Evolutionary conservation across 1,140 invertebrate species (phyloP), one percentile per base, ranked within the genome.

Genomic region (Oppia nitens): DNA sequence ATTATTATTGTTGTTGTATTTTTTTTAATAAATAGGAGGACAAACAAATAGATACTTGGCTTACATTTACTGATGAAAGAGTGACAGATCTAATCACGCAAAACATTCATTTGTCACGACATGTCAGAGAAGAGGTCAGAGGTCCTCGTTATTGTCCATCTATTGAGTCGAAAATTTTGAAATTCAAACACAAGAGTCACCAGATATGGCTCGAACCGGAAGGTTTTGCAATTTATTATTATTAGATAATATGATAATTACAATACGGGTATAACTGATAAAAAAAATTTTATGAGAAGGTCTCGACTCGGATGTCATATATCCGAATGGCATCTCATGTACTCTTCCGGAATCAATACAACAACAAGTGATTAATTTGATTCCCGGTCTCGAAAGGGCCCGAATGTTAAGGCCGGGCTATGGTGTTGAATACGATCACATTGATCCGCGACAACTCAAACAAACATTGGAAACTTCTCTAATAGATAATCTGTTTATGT

Each of bases 161-260:
- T 2, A 84, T 95, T 62, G 91, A 95, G 72, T 87, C 88, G 20
- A 95, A 95, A 77, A 74, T 89, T 27, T 63, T 91, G 4, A 79
- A 76, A 59, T 95, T 92, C 70, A 70, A 77, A 17, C 74, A 77
- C 4, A 73, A 76, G 55, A 57, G 66, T 2, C 91, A 95, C 74
- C 82, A 83, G 64, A 73, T 91, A 17, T 96, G 89, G 87, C 71
- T 95, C 0, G 91, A 95, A 73, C 87, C 87, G 1, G 91, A 96
- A 77, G 90, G 88, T 14, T 53, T n/a, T n/a, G n/a, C n/a, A n/a
- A n/a, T n/a, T n/a, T n/a, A n/a, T n/a, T n/a, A n/a, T n/a, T n/a
- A n/a, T n/a, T n/a, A n/a, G n/a, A n/a, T n/a, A n/a, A n/a, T n/a
- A n/a, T 61, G 58, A 56, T 25, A 54, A 6, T 27, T 25, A 54